Conservation (phyloP, 2,797 vertebrate genomes). For the Acropternis orthonyx region DNA sequence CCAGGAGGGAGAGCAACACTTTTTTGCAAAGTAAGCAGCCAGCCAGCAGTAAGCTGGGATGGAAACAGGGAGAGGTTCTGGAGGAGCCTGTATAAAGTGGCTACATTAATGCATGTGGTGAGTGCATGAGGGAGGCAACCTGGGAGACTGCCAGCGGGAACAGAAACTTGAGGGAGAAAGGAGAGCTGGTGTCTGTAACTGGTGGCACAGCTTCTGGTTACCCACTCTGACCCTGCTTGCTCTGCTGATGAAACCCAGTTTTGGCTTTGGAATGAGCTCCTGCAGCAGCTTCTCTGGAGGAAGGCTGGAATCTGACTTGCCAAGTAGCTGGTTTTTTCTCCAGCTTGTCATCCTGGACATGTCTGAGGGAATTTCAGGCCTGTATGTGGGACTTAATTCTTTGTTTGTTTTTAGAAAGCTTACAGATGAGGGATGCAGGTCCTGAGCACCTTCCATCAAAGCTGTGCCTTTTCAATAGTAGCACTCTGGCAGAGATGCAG, state of each 20-base stretch:
- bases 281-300: neutral
- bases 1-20: neutral
- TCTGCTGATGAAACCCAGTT: neutral
- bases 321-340: neutral
- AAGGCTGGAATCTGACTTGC: neutral
- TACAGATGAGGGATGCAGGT: neutral
- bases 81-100: neutral
- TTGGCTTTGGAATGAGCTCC: neutral
- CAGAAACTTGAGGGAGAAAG: neutral
- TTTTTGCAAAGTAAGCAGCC: neutral
- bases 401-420: neutral
- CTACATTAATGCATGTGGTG: neutral
- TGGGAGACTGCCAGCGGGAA: neutral
- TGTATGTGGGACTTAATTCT: neutral
- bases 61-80: neutral
- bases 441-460: neutral
- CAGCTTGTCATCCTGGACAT: neutral
- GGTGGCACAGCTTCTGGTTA: neutral
- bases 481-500: neutral
- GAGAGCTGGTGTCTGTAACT: neutral
- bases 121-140: neutral
- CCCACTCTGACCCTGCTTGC: accelerated
- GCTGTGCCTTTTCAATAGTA: neutral
- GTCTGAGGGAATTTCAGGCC: neutral
- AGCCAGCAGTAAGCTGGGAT: neutral